These are phyloP conservation scores for Thalassophryne amazonica DNA, from an alignment of 2,797 vertebrate species.

Conservation along the genomic window DNA sequence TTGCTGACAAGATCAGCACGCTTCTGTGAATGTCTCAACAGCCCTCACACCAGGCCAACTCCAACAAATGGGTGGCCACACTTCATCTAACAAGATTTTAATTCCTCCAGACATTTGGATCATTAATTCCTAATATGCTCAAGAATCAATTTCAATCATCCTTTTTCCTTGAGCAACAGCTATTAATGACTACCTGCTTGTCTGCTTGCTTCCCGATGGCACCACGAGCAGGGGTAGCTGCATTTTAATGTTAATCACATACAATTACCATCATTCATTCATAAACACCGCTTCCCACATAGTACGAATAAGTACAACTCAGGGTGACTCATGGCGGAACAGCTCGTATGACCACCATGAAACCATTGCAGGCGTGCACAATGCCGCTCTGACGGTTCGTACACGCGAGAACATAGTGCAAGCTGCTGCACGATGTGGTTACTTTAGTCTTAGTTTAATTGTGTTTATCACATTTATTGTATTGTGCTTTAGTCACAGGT, in stretches of 20 bases:
- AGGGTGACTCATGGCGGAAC: too few species aligned
- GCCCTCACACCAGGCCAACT: constrained; percentile 46
- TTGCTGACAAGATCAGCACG: constrained; percentile 15
- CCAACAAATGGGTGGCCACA: constrained; percentile 48
- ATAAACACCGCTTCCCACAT: too few species aligned
- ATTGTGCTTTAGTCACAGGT: too few species aligned
- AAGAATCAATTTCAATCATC: constrained; percentile 74
- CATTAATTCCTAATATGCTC: constrained; percentile 65
- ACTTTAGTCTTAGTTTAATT: too few species aligned
- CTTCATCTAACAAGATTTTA: constrained; percentile 54
- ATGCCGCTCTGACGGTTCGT: too few species aligned
- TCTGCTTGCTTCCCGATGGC: constrained; percentile 2
- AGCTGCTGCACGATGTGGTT: too few species aligned
- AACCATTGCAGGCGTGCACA: too few species aligned
- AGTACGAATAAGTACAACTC: too few species aligned
- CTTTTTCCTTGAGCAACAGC: constrained; percentile 30
- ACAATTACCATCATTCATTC: constrained; percentile 28
- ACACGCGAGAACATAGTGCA: too few species aligned
- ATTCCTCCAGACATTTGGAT: constrained; percentile 69
- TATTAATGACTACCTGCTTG: constrained; percentile 28
- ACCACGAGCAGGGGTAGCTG: constrained; percentile 1
- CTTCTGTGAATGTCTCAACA: constrained; percentile 38
- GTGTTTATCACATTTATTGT: too few species aligned
- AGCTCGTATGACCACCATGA: too few species aligned
- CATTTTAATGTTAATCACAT: constrained; percentile 26